Conservation (phyloP, 2,113 vertebrate species). For the Sporophila hypoxantha region DNA sequence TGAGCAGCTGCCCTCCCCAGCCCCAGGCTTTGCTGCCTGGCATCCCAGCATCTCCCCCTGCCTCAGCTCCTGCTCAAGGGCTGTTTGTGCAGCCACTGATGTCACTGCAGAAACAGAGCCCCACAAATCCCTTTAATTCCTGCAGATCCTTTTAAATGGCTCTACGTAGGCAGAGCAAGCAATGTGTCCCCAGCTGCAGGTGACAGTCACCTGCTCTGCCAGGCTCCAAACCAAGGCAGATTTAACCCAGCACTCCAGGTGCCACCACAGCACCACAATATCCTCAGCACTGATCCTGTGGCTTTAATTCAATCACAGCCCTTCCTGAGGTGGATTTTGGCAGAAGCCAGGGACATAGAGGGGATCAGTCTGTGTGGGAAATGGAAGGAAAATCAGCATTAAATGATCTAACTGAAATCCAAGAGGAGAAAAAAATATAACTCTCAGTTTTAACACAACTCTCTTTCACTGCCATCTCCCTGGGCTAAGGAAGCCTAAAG, state of each 20-base stretch:
- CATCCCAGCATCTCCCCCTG: not conserved
- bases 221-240: not conserved
- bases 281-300: not conserved
- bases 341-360: not conserved
- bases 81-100: not conserved
- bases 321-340: not conserved
- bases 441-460: not conserved
- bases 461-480: not conserved
- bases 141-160: constrained; percentile 35
- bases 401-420: not conserved
- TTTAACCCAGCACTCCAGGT: not conserved
- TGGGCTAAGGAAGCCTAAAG: not conserved
- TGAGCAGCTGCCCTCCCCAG: too few relatives aligned
- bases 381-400: not conserved
- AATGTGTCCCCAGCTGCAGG: not conserved
- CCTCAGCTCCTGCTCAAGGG: not conserved
- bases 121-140: constrained; percentile 30
- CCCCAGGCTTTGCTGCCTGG: too few relatives aligned
- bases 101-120: constrained; percentile 24
- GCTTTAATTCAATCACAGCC: not conserved
- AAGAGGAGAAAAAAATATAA: not conserved
- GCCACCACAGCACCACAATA: not conserved
- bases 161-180: not conserved
- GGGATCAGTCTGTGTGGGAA: not conserved
- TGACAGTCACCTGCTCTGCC: not conserved